A percentile compares a stretch with the other conserved stretches of the same genome.
Conservation (phyloP, 2,888 invertebrate genomes). For the Rapana venosa region DNA sequence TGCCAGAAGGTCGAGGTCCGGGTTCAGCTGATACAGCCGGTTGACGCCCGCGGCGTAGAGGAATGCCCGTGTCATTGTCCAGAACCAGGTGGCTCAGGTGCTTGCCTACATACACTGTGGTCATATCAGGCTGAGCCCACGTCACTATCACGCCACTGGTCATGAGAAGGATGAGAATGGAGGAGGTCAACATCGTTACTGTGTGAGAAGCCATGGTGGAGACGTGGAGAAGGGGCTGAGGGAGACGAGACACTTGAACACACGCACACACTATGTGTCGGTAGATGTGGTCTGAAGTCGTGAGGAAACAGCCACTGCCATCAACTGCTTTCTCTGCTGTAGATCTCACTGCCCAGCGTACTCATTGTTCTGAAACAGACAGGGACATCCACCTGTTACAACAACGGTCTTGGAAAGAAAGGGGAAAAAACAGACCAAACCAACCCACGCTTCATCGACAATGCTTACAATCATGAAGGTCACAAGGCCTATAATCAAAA, state of each 20-base stretch:
- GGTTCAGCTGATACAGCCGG: constrained; percentile 92
- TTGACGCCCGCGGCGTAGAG: constrained; percentile 92
- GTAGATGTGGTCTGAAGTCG: not conserved
- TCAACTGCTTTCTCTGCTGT: constrained; percentile 18
- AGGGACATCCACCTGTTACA: not conserved
- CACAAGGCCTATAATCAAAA: too few relatives aligned
- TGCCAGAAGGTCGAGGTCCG: constrained; percentile 89
- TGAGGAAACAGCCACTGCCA: not conserved
- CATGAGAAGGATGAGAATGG: not conserved
- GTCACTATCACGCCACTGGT: constrained; percentile 14
- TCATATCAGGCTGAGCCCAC: constrained; percentile 37
- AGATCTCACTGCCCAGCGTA: not conserved
- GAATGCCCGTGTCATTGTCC: constrained; percentile 72
- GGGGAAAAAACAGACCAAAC: not conserved
- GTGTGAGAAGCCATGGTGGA: not conserved
- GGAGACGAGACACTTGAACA: not conserved
- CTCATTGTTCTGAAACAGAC: constrained; percentile 25
- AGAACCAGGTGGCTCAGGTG: constrained; percentile 55
- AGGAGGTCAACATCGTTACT: not conserved
- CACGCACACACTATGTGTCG: not conserved
- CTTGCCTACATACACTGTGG: constrained; percentile 51
- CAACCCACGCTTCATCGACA: too few relatives aligned
- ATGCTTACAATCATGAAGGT: too few relatives aligned
- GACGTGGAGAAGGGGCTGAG: not conserved
- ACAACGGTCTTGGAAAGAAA: not conserved